Evolutionary conservation across 2,797 vertebrate species (phyloP).

Genomic region (Smutsia temminckii): DNA sequence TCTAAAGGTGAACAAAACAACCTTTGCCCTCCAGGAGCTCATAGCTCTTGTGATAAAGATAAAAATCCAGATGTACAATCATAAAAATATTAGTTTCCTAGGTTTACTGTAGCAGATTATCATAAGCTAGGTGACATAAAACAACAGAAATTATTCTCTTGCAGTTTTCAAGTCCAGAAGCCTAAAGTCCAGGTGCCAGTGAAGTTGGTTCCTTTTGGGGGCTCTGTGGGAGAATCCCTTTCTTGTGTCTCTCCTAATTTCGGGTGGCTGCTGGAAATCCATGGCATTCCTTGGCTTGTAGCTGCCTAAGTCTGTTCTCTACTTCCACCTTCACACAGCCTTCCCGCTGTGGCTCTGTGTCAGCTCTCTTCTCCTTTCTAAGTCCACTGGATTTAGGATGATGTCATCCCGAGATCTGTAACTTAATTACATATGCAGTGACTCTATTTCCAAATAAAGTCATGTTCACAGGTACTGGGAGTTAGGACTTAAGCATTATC

Average conservation of each 20-base stretch:
- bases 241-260: not conserved
- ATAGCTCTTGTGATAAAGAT: not conserved
- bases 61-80: not conserved
- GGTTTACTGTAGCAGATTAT: not conserved
- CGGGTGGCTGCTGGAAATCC: not conserved
- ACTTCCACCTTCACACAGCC: not conserved
- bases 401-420: not conserved
- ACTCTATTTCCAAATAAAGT: not conserved
- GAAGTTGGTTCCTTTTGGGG: not conserved
- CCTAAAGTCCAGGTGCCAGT: not conserved
- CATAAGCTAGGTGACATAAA: not conserved
- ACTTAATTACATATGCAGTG: not conserved
- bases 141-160: not conserved
- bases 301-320: not conserved
- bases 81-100: not conserved
- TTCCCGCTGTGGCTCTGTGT: not conserved
- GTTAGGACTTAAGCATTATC: not conserved
- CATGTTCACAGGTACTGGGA: not conserved
- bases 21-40: not conserved
- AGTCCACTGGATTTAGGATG: not conserved
- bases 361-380: not conserved
- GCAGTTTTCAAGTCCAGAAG: not conserved
- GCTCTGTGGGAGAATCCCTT: too few relatives aligned
- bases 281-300: not conserved
- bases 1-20: not conserved